Percentiles rank a stretch among this genome's conserved stretches.
phyloP scores from a whole-genome alignment of 2,797 vertebrate genomes.

The Iguana delicatissima region DNA sequence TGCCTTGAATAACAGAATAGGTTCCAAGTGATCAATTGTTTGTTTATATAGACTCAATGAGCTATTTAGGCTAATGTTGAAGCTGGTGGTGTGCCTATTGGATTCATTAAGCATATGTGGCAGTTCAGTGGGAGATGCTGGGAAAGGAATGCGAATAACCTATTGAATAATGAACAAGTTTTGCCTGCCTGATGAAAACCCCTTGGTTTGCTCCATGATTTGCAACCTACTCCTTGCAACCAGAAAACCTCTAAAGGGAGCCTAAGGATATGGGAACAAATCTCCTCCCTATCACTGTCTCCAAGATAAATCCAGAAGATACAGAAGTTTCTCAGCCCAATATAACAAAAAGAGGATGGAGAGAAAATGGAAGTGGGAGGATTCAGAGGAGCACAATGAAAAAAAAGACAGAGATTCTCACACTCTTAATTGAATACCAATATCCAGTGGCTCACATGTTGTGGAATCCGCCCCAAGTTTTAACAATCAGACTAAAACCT shows the following conservation, averaged over 20 bases:
- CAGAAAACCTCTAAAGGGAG: background rate
- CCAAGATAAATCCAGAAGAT: too few species aligned
- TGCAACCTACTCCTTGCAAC: background rate
- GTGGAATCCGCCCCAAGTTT: too few species aligned
- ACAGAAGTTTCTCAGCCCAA: too few species aligned
- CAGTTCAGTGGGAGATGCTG: background rate
- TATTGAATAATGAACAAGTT: constrained; percentile 10
- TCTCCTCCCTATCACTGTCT: background rate
- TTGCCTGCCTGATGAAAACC: background rate
- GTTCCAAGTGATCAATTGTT: constrained; percentile 37
- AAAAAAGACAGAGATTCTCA: too few species aligned
- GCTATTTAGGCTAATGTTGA: constrained; percentile 16
- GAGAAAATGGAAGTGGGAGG: too few species aligned
- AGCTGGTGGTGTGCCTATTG: background rate
- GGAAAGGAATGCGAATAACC: background rate
- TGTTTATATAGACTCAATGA: constrained; percentile 38
- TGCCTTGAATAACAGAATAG: constrained; percentile 44
- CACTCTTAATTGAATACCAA: too few species aligned
- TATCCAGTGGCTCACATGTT: too few species aligned
- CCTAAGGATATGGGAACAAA: background rate
- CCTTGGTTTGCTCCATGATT: constrained; percentile 5
- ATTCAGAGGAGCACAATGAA: too few species aligned
- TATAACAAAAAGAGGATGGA: too few species aligned
- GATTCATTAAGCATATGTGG: constrained; percentile 12
- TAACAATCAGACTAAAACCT: too few species aligned